phyloP scores from a whole-genome alignment of 2,113 vertebrate genomes.

The Rhadina sibilatrix region DNA sequence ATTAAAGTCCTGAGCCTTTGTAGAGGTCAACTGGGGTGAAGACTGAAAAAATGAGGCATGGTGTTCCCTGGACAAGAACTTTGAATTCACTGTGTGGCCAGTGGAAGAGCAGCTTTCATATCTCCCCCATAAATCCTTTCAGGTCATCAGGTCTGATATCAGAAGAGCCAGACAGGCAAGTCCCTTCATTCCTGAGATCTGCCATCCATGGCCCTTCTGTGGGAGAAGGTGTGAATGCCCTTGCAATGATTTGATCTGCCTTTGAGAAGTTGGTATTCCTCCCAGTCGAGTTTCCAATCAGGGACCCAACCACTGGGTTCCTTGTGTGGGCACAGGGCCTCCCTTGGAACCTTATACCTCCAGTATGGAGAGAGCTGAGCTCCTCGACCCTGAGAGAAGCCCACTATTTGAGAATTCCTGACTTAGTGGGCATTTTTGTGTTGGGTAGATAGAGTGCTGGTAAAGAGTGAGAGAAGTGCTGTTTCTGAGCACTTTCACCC shows the following conservation, averaged over 20 bases:
- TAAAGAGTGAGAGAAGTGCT: neutral
- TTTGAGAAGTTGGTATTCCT: neutral
- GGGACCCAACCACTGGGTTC: neutral
- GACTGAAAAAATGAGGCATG: neutral
- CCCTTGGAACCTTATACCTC: neutral
- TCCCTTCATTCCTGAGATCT: neutral
- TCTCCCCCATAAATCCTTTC: neutral
- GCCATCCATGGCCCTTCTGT: neutral
- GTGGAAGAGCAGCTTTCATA: neutral
- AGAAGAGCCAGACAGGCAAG: neutral
- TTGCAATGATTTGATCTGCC: neutral
- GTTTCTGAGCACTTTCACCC: slow-evolving; percentile 30
- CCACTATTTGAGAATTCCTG: neutral
- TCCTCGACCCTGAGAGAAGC: neutral
- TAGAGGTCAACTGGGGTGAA: neutral
- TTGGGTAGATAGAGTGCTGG: neutral
- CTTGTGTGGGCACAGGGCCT: neutral
- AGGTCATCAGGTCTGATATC: neutral
- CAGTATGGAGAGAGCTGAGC: neutral
- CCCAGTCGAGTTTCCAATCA: neutral
- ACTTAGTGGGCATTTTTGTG: neutral
- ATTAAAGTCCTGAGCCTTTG: neutral
- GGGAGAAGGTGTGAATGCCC: neutral
- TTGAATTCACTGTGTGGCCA: neutral
- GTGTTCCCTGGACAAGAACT: neutral